These are phyloP conservation scores for Psettodes erumei DNA, from an alignment of 2,113 vertebrate genomes.

Conservation along the genomic window DNA sequence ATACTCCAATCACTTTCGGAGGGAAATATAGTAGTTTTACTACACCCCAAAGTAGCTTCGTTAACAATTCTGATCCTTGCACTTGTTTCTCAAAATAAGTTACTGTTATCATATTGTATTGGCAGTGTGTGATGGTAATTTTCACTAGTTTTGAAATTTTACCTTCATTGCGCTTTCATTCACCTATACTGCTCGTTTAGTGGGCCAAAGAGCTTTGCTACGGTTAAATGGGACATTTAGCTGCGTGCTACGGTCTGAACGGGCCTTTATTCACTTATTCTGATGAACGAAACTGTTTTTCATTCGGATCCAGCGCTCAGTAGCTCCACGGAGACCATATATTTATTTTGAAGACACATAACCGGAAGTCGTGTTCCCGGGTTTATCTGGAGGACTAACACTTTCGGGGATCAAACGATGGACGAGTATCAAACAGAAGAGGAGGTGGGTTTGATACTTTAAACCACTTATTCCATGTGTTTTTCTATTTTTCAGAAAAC, in stretches of 20 bases:
- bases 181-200: too few species aligned
- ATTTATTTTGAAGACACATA: constrained; percentile 26
- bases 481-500: neutral
- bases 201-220: too few species aligned
- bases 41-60: too few species aligned
- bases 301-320: neutral
- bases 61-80: too few species aligned
- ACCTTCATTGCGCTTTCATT: too few species aligned
- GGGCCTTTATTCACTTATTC: neutral
- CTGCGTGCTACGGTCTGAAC: too few species aligned
- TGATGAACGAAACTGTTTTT: neutral
- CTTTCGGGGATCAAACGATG: constrained; percentile 30
- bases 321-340: neutral
- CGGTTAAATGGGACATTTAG: neutral
- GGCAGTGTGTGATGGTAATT: too few species aligned
- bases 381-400: neutral
- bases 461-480: neutral
- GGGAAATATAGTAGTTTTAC: too few species aligned
- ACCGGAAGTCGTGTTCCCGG: constrained; percentile 13
- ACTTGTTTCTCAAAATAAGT: too few species aligned
- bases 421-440: constrained; percentile 56
- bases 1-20: too few species aligned
- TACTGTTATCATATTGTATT: too few species aligned
- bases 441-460: constrained; percentile 36
- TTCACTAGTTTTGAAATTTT: too few species aligned